Evolutionary conservation across 2,797 vertebrate genomes (phyloP).

Genomic region (Pelobates cultripes): DNA sequence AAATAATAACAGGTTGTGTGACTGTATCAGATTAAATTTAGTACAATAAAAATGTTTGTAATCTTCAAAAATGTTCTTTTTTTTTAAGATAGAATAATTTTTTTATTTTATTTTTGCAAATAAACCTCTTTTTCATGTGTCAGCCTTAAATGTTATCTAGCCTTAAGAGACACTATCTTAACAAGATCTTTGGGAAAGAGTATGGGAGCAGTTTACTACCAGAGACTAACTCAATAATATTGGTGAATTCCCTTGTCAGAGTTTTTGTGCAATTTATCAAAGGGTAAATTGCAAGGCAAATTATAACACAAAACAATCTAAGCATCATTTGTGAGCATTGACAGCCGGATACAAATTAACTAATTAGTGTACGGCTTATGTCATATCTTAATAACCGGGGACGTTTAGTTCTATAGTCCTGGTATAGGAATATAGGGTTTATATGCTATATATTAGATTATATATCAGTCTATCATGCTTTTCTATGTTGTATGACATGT

Average conservation of each 20-base stretch:
- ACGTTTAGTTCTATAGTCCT: too few species aligned
- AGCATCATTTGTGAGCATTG: constrained; percentile 1
- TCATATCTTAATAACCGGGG: too few species aligned
- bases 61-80: too few species aligned
- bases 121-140: constrained; percentile 15
- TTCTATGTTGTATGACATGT: too few species aligned
- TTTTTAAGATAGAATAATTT: neutral
- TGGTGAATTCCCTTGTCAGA: neutral
- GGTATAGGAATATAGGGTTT: too few species aligned
- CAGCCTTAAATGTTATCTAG: constrained; percentile 26
- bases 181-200: constrained; percentile 34
- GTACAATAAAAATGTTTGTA: too few species aligned
- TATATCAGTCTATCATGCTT: too few species aligned
- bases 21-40: too few species aligned
- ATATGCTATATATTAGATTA: too few species aligned
- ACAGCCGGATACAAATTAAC: neutral
- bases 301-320: neutral
- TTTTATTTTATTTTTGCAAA: constrained; percentile 14
- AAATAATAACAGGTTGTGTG: too few species aligned
- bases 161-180: constrained; percentile 22
- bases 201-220: constrained; percentile 37
- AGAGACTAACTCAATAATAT: constrained; percentile 34
- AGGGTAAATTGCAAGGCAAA: constrained; percentile 43
- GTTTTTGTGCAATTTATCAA: constrained; percentile 47
- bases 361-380: neutral